Base-by-base conservation (phyloP, 2,797 vertebrate species). In the Nyctalus aviator region DNA sequence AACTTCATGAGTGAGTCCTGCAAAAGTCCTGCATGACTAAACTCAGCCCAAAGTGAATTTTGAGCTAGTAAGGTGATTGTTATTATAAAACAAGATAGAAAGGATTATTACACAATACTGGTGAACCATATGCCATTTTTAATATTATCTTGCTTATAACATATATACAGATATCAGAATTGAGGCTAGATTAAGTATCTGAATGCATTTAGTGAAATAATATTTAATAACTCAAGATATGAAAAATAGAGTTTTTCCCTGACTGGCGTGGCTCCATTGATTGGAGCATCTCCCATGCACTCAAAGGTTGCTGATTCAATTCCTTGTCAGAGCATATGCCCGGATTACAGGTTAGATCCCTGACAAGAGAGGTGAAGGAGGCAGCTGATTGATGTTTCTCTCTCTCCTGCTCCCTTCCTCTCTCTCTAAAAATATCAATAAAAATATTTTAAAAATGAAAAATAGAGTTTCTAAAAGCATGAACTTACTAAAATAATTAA, bases 151-250 rank as follows among this genome's bases (percentile, higher is more conserved):
- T n/a, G 59, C 0, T 37, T 75, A 11, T 46, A 35, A 23, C 32
- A 13, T 44, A 30, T 27, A 37, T 66, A 37, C 8, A 46, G 20
- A 8, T 81, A 32, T 84, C 23, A 88, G 72, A 82, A 90, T 32
- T 91, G 50, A 93, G 50, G 7, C 9, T 59, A 84, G 14, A 18
- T 87, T 32, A 77, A 84, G n/a, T 57, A 13, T 69, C 81, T 7
- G 46, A 55, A 66, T 91, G 8, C 20, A 88, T 82, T 95, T 32
- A 84, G 32, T 83, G n/a, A 53, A 69, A 82, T 83, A 79, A 91
- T 84, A 73, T 37, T 81, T 96, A 59, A 64, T 27, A 73, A 94
- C 53, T 62, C n/a, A 88, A 84, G 13, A n/a, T 88, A 75, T 68
- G n/a, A 90, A 77, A 91, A 84, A 21, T 59, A n/a, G 10, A 73